Evolutionary conservation across 2,113 vertebrate genomes (phyloP).

Genomic region (Myanophis thanlyinensis): DNA sequence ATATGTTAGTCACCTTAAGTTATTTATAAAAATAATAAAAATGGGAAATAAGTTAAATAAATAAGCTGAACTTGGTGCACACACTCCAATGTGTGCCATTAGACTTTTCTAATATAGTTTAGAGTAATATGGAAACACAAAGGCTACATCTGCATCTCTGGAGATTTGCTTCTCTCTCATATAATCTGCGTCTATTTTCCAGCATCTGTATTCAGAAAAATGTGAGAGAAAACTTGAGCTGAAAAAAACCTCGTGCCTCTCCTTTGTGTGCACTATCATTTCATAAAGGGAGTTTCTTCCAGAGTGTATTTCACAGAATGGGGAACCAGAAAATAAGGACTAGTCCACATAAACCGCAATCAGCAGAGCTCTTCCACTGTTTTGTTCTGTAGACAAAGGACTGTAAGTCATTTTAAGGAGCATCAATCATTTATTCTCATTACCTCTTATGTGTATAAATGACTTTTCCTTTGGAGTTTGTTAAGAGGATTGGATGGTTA

Average conservation of each 20-base stretch:
- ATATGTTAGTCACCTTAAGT: not conserved
- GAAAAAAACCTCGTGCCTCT: not conserved
- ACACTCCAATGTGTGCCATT: not conserved
- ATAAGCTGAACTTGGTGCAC: not conserved
- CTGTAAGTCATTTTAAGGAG: not conserved
- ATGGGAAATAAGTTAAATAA: not conserved
- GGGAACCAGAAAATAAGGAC: not conserved
- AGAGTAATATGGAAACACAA: not conserved
- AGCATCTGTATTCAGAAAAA: not conserved
- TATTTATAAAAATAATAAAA: not conserved
- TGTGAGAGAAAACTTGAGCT: too few species aligned
- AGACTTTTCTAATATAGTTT: not conserved
- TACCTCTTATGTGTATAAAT: not conserved
- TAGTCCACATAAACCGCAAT: not conserved
- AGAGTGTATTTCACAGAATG: not conserved
- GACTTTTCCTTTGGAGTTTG: constrained; percentile 18
- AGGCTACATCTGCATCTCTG: not conserved
- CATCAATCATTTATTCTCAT: not conserved
- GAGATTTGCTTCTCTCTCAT: not conserved
- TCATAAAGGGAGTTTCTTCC: not conserved
- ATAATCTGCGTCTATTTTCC: not conserved
- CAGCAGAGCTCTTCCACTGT: not conserved
- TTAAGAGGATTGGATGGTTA: constrained; percentile 54
- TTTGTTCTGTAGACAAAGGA: not conserved
- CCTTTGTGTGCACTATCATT: not conserved